Base-by-base conservation (phyloP, 2,888 invertebrate genomes). In the Lingula anatina region DNA sequence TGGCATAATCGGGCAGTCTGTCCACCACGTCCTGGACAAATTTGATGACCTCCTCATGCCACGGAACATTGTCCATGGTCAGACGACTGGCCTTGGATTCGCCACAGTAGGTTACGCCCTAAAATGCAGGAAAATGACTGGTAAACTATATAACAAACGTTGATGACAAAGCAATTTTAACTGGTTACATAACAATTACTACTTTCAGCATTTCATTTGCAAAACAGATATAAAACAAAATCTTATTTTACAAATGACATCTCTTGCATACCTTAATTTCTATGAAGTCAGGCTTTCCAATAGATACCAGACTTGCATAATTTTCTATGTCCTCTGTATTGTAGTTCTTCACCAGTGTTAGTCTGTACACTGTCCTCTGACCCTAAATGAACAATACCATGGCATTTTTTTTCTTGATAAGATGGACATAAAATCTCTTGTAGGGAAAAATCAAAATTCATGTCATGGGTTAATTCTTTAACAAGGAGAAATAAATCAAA, bases 91-190 rank as follows among this genome's bases (percentile, higher is more conserved):
- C 79, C 60, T 81, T 81, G 2, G 80, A 80, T 26, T 80, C 80
- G 3, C 83, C 83, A 68, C 83, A 83, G 61, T 79, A 83, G 1
- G 83, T 83, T 7, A 83, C 83, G 45, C 83, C 83, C 80, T 81
- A 60, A 3, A 66, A 44, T 53, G 9, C 9, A 31, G n/a, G n/a
- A 15, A 31, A 31, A 31, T 31, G 31, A 31, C 31, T 31, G 15
- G 15, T 31, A 15, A 31, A 31, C 15, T 31, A 31, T 9, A 15
- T 31, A 15, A 15, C 31, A 31, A 9, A 31, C 31, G 15, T 31
- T 9, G 15, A 31, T 31, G 31, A 15, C 31, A 31, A 12, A 15
- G 9, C 15, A 12, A 12, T 15, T 15, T 31, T 31, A 31, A 31
- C n/a, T n/a, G n/a, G n/a, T n/a, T n/a, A n/a, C n/a, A n/a, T n/a